Evolutionary conservation across 2,113 vertebrate genomes (phyloP), one percentile per base, ranked within the genome.

Genomic region (Leucopsar rothschildi): DNA sequence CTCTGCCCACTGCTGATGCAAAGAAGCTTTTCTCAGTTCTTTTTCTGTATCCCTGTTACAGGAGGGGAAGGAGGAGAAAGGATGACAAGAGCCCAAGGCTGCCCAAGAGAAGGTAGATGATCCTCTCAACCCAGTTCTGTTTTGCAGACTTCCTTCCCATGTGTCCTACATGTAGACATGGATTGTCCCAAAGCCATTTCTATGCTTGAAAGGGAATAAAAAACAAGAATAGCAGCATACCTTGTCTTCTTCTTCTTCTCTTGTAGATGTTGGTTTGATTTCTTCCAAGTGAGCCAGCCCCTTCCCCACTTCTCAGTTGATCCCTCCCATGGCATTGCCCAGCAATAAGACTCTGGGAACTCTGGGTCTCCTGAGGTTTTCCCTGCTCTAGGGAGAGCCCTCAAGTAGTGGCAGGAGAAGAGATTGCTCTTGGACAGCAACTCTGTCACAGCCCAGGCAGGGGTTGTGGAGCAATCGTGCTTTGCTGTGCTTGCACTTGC

Each of bases 81-180:
- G 99, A 99, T 86, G 99, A 99, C 94, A 99, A 99, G 98, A 99
- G 99, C 50, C 99, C 99, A 21, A 98, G 99, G 35, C 97, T 99
- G 90, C 99, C 99, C 55, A 99, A 99, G 95, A 99, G 99, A 96
- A 98, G 99, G 99, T 99, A 85, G 98, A 88, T 64, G 52, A 45
- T 55, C 28, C 29, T 40, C 27, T 71, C 47, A 31, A 6, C 24
- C 49, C 56, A 25, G 22, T 68, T 75, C 10, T 82, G 16, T 63
- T 88, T 40, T 84, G 60, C 73, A 80, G 40, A 31, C 42, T 72
- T 65, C 31, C 18, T 57, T 83, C 57, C 49, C n/a, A 59, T 37
- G 33, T 22, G 22, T 70, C 40, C 28, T 79, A 0, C 27, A 9
- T 28, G 25, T 52, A 69, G 28, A 31, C 25, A 17, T 9, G 39